Evolutionary conservation across 2,888 invertebrate species (phyloP), one percentile per base, ranked within the genome.

Genomic region (Eupithecia vulgata): DNA sequence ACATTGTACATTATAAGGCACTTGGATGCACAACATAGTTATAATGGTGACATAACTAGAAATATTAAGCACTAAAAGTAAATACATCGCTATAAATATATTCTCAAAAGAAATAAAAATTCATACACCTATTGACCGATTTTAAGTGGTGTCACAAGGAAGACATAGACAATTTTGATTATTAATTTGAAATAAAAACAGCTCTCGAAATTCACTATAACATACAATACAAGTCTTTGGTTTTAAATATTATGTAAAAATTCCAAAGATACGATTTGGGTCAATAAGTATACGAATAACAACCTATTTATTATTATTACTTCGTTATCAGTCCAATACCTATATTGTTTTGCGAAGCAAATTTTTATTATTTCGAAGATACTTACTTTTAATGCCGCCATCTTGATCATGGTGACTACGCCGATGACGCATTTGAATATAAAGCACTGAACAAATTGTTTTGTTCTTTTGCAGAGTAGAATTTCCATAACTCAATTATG

Each of bases 1-100:
- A 90, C 85, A 91, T 93, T 92, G 92, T 93, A 93, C 93, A 93
- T 88, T 89, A 89, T 91, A 94, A 94, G 93, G 94, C 94, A 94
- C 94, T 90, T 91, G 89, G 91, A 91, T 93, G 94, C 91, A 89
- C 91, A 87, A 78, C 86, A 87, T 87, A 89, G 86, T 84, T 85
- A 75, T 79, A 79, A 80, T 71, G 79, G 88, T 65, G 25, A 65
- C 65, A 65, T 87, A 88, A 87, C 84, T 88, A 90, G 91, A 92
- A 92, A 93, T 91, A 91, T 89, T 90, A 92, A 92, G 91, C 91
- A 90, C 91, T 93, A 90, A 84, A 85, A 84, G 84, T 88, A 88
- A 88, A 90, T 89, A 91, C 84, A 88, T 87, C 85, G 84, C 85
- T 88, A 87, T 88, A 88, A 83, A 85, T 87, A 90, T 87, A 84